Evolutionary conservation across 2,113 vertebrate genomes (phyloP).

Genomic region (Daboia siamensis): DNA sequence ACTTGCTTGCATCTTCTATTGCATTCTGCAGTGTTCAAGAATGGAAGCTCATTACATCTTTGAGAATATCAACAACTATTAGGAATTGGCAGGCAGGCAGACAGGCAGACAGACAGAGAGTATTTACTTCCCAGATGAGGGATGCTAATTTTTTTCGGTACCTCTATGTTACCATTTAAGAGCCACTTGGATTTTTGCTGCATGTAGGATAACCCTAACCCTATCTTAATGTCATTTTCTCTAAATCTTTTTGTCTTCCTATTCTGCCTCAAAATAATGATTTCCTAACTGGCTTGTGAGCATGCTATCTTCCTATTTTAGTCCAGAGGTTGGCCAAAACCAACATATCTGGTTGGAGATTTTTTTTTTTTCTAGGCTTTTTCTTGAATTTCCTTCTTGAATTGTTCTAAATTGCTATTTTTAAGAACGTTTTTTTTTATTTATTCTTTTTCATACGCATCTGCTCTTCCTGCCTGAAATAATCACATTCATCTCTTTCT

Average conservation of each 20-base stretch:
- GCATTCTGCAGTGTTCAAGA: neutral
- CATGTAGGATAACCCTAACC: neutral
- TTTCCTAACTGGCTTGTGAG: neutral
- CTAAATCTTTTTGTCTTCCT: neutral
- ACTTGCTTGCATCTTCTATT: neutral
- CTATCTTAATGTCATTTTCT: neutral
- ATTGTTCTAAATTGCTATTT: neutral
- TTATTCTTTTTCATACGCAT: neutral
- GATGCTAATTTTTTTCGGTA: neutral
- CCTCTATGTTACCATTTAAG: neutral
- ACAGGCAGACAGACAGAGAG: neutral
- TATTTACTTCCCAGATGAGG: neutral
- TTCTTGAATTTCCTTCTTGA: neutral
- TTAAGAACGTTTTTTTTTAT: constrained; percentile 11
- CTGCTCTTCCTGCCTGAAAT: constrained; percentile 12
- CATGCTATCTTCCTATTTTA: neutral
- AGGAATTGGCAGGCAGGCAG: neutral
- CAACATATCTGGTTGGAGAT: neutral
- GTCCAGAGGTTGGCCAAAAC: neutral
- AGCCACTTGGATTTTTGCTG: neutral
- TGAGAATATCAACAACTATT: neutral
- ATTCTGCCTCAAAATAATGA: neutral
- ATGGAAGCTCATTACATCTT: neutral
- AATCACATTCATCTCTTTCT: constrained; percentile 53
- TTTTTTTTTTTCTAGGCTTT: neutral